Evolutionary conservation across 1,140 invertebrate species (phyloP), one percentile per base, ranked within the genome.

Genomic region (Penaeus japonicus): DNA sequence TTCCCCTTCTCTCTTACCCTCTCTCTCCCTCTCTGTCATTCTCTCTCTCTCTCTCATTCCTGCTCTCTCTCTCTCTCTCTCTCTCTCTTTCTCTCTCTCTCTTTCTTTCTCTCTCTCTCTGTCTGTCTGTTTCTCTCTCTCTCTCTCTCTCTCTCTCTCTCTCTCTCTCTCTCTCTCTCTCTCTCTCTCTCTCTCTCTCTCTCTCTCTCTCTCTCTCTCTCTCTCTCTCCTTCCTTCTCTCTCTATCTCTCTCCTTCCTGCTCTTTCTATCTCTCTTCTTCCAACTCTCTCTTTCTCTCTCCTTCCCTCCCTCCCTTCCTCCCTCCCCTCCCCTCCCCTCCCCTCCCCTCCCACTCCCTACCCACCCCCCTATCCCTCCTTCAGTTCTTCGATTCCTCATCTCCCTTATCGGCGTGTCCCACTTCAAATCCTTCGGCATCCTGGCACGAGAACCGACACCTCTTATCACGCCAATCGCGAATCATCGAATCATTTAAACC

Each of bases 31-130:
- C 77, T 32, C 15, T 22, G 4, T 79, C 77, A 22, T 5, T 17
- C 30, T 47, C 75, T 32, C 35, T 1, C 24, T 17, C 35, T 53
- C 78, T 0, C 39, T 54, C 39, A 54, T 10, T n/a, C 53, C 54
- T 4, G 22, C 39, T 55, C 47, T 17, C n/a, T 62, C 57, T 83
- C 30, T 62, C 81, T 39, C 27, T 83, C 32, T 83, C 30, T 62
- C 54, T 65, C 57, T 65, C 57, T 83, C 59, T 62, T 57, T 62
- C 27, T 83, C 27, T 35, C 81, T 83, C 20, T 59, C 57, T 83
- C 22, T 32, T 30, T 77, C 1, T 35, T 10, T 35, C 22, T 77
- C 4, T 30, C 32, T 77, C 47, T 81, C 35, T 57, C 47, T 81
- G 4, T 57, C 18, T 57, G 22, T 57, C 47, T 81, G 47, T 57